Evolutionary conservation across 2,113 vertebrate species (phyloP), one percentile per base, ranked within the genome.

Genomic region (Condylura cristata): DNA sequence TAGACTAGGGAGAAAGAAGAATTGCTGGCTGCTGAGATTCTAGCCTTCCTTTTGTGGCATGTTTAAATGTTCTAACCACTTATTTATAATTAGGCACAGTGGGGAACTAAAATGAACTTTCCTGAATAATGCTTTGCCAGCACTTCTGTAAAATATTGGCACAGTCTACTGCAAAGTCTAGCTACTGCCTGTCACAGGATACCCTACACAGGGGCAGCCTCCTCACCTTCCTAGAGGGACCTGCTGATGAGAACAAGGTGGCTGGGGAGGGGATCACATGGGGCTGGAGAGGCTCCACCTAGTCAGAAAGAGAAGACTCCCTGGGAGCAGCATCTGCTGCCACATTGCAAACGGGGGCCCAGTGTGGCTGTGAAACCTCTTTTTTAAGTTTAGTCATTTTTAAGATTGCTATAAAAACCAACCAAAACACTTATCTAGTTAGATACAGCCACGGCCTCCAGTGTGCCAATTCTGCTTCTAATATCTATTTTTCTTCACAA

Each of bases 31-130:
- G 56, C 94, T 85, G 79, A 93, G 86, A 97, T 37, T 81, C 76
- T 81, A 96, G 93, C 90, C 89, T 89, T 95, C 91, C 85, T 89
- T 90, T 79, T 82, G 93, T 86, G 91, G 66, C 87, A 87, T 85
- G 84, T 96, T 96, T 94, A 93, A 96, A 94, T 82, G 93, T 82
- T 91, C 78, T 84, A 85, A 93, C 94, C 91, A 92, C 96, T 96
- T 96, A 94, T 96, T 95, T 97, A 94, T 97, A 96, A 97, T 97
- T 94, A 97, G 96, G 76, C 95, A 94, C 94, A 90, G 89, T 84
- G 81, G 87, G 91, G 34, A 95, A 58, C 81, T 96, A 93, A 97
- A 95, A 91, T 84, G 86, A 97, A 95, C 87, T 95, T 84, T 89
- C 91, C 39, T 56, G n/a, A 91, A 53, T 41, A 84, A 83, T 39